phyloP scores from a whole-genome alignment of 2,113 vertebrate species.

The Aegotheles bennettii region DNA sequence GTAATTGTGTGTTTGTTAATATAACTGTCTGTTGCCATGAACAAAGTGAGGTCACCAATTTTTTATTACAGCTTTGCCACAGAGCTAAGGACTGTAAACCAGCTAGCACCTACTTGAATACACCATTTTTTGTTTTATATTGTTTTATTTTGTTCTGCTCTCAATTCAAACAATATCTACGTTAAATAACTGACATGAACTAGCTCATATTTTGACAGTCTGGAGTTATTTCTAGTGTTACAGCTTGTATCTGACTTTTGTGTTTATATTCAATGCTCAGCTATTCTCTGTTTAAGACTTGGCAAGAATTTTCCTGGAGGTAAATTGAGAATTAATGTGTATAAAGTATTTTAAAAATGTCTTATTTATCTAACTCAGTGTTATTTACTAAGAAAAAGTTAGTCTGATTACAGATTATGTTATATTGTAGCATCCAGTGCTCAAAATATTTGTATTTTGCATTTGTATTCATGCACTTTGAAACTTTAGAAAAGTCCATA shows the following conservation, averaged over 20 bases:
- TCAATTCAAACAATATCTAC: accelerated
- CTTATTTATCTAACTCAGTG: not conserved
- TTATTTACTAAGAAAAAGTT: not conserved
- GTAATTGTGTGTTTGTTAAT: constrained; percentile 56
- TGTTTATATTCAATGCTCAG: not conserved
- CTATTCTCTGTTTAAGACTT: not conserved
- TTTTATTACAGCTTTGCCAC: not conserved
- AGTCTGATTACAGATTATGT: not conserved
- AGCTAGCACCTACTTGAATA: not conserved
- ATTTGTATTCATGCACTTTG: not conserved
- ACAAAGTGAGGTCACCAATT: constrained; percentile 49
- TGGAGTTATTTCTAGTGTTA: not conserved
- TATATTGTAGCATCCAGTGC: not conserved
- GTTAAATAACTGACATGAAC: not conserved
- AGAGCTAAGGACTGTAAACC: not conserved
- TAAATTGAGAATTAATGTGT: not conserved
- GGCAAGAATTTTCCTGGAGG: not conserved
- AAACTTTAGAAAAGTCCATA: not conserved
- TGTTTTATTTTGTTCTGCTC: not conserved
- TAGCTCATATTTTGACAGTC: not conserved
- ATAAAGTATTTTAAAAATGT: not conserved
- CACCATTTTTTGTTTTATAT: not conserved
- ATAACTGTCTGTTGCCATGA: constrained; percentile 58
- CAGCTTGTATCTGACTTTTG: not conserved
- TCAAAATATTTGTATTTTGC: not conserved